Evolutionary conservation across 2,113 vertebrate genomes (phyloP), one percentile per base, ranked within the genome.

Genomic region (Fulmarus glacialis): DNA sequence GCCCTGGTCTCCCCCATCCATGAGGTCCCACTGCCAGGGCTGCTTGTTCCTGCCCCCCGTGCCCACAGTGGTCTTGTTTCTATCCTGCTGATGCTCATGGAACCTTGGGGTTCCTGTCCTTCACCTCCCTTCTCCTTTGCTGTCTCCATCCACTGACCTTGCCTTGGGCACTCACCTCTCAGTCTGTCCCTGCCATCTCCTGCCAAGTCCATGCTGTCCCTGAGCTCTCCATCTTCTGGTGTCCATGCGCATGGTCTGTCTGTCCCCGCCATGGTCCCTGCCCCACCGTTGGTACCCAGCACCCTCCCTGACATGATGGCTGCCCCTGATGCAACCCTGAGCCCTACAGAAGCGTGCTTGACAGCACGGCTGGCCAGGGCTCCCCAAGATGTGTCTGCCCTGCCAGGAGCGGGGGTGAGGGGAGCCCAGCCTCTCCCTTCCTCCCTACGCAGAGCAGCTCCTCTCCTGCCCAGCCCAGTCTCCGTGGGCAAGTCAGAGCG

Each of bases 311-410:
- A 15, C 18, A 1, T 5, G 29, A 9, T 47, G 2, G 32, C 47
- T 21, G 6, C 1, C 5, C 16, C 27, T 15, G 22, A 36, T 52
- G 47, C 36, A n/a, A 30, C 16, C 55, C 42, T 2, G 10, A 67
- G 16, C n/a, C 36, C 71, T 3, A 4, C 27, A 67, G 56, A 47
- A 23, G 38, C 17, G 21, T 2, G 1, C 18, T 7, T 32, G 29
- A 40, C 9, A 42, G 22, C 36, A 11, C 0, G 0, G 36, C 23
- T 59, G 83, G 15, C 74, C 16, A 3, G 15, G 87, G 21, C 17
- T 72, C 62, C 62, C 52, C 0, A 0, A 7, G 13, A 23, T 1
- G 1, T n/a, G 30, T 20, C 40, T 50, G 62, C 10, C 29, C 67
- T 66, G 15, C 20, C 56, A 17, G 58, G 22, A 80, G 58, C 0